phyloP scores from a whole-genome alignment of 2,797 vertebrate genomes.

The Rhinoraja longicauda region DNA sequence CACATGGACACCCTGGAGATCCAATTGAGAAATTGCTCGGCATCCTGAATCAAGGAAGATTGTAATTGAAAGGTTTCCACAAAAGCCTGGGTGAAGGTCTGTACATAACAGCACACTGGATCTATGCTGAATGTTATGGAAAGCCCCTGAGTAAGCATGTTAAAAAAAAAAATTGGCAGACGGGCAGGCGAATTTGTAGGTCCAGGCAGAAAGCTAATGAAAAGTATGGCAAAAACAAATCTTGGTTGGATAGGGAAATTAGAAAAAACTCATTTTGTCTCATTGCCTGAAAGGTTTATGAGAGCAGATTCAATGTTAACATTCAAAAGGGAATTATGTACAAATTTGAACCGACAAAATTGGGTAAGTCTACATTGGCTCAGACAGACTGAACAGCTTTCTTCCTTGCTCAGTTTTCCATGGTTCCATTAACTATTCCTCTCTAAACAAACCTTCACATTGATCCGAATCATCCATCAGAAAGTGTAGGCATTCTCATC shows the following conservation, averaged over 20 bases:
- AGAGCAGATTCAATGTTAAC: neutral
- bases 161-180: neutral
- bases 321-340: neutral
- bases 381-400: neutral
- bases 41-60: neutral
- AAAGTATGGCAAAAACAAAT: slow-evolving; percentile 45
- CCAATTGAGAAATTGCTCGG: neutral
- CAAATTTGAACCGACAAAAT: neutral
- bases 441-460: neutral
- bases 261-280: too few species aligned
- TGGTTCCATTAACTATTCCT: neutral
- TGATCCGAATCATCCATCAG: neutral
- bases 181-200: too few species aligned
- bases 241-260: neutral
- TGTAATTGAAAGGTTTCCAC: neutral
- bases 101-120: neutral
- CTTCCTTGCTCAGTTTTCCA: neutral
- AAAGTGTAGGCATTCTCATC: neutral
- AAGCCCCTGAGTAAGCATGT: neutral
- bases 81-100: neutral
- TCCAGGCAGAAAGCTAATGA: neutral
- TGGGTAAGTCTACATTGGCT: neutral
- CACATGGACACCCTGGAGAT: neutral
- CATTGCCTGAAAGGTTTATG: neutral
- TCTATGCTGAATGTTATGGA: neutral